phyloP scores from a whole-genome alignment of 2,113 vertebrate species.

The Brachypteracias leptosomus region DNA sequence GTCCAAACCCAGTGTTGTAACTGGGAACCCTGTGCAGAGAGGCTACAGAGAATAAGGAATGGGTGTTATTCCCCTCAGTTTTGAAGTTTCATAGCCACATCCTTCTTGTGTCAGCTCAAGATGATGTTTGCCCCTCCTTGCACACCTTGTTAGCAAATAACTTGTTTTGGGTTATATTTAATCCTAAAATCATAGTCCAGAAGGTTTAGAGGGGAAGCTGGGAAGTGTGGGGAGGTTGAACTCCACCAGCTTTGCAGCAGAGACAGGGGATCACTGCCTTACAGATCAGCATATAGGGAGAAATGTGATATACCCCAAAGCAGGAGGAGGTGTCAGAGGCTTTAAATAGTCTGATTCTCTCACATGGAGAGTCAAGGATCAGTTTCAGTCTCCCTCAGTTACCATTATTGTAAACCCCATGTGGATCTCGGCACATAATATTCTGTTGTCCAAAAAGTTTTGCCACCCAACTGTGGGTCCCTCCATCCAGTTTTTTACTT shows the following conservation, averaged over 20 bases:
- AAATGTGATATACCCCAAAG: background rate
- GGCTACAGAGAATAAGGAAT: background rate
- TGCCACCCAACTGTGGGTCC: background rate
- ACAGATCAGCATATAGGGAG: background rate
- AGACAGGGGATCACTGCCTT: background rate
- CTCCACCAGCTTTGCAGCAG: background rate
- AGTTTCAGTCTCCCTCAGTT: background rate
- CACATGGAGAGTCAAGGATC: background rate
- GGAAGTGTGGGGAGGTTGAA: background rate
- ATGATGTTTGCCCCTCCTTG: background rate
- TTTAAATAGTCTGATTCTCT: slow-evolving; percentile 22
- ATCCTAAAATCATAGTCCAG: background rate
- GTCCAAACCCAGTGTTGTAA: background rate
- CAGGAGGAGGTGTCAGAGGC: background rate
- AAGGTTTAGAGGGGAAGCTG: background rate
- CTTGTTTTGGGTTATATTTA: background rate
- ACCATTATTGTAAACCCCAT: background rate
- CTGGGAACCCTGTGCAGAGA: background rate
- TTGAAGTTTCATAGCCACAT: background rate
- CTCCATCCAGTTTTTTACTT: background rate
- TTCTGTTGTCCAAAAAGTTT: background rate
- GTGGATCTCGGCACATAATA: background rate
- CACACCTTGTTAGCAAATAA: background rate
- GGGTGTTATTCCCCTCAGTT: background rate
- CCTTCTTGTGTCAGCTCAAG: background rate